Percentiles rank a stretch among this genome's conserved stretches.
These are phyloP conservation scores for Callocephalon fimbriatum DNA, from an alignment of 2,113 vertebrate species.

Conservation along the genomic window DNA sequence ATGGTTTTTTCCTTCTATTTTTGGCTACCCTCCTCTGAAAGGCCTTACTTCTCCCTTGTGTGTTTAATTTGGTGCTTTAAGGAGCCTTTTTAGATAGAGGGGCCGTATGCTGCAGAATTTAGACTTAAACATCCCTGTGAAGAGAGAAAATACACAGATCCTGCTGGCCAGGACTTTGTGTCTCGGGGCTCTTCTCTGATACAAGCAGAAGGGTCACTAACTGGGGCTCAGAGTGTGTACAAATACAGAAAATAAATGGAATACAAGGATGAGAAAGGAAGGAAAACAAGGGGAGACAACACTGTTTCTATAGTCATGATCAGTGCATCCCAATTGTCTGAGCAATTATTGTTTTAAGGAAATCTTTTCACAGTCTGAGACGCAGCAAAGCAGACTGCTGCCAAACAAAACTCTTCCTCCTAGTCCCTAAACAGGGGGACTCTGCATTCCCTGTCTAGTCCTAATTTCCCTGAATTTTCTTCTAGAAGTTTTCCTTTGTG, in stretches of 20 bases:
- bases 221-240: background rate
- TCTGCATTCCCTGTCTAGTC: background rate
- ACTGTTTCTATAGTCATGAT: background rate
- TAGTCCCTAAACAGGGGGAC: background rate
- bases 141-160: background rate
- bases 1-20: slow-evolving; percentile 66
- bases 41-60: slow-evolving; percentile 42
- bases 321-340: background rate
- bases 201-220: background rate
- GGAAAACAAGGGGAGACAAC: background rate
- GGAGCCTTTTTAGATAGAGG: slow-evolving; percentile 30
- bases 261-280: background rate
- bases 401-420: background rate
- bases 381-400: background rate
- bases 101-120: slow-evolving; percentile 8
- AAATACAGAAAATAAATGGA: background rate
- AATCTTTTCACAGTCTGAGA: background rate
- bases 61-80: slow-evolving; percentile 52
- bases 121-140: background rate
- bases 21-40: slow-evolving; percentile 71
- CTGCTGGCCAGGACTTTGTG: background rate
- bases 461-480: background rate
- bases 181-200: background rate
- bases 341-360: background rate
- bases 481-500: background rate